Base-by-base conservation (phyloP, 2,888 invertebrate genomes). In the Pemphredon lugubris region DNA sequence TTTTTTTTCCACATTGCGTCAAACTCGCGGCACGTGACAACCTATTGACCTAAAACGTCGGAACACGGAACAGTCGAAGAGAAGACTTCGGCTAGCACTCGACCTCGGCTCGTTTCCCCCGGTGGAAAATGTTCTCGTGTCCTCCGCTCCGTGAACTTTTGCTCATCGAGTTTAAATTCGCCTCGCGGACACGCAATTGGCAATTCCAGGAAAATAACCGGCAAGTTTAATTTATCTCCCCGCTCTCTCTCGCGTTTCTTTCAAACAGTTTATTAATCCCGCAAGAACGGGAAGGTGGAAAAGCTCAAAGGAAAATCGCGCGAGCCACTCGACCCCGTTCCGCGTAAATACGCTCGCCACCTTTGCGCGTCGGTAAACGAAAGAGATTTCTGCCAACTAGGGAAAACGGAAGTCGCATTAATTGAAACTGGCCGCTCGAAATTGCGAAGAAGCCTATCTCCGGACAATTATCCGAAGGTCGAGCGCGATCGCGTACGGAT, bases 261-360 rank as follows among this genome's bases (percentile, higher is more conserved):
- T 20, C 26, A 37, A 21, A 44, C 20, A 42, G 45, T 39, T 64
- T 55, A 64, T 71, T 72, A 64, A 71, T 71, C 48, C 48, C 51
- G 23, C n/a, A 61, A 69, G 45, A 57, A 13, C 5, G 11, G 50
- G 34, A 48, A 48, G 5, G 40, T 9, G 47, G 60, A 61, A n/a
- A 37, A 54, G 44, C 45, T 47, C 48, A 26, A 42, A 61, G 67
- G 39, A 44, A 53, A 53, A 66, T 47, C 50, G 45, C 34, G 48
- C 18, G 21, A 72, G 65, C 55, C 64, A 55, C 73, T 73, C 65
- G 73, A 73, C 73, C 73, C 14, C 34, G 47, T 71, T 70, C 34
- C 55, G 30, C 32, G 37, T 60, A 73, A 71, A 73, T 71, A 54
- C 59, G 51, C 13, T 39, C 45, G 13, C 3, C 40, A 40, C 48